These are phyloP conservation scores for Oeneis ivallda DNA, from an alignment of 2,888 invertebrate genomes.

Conservation along the genomic window DNA sequence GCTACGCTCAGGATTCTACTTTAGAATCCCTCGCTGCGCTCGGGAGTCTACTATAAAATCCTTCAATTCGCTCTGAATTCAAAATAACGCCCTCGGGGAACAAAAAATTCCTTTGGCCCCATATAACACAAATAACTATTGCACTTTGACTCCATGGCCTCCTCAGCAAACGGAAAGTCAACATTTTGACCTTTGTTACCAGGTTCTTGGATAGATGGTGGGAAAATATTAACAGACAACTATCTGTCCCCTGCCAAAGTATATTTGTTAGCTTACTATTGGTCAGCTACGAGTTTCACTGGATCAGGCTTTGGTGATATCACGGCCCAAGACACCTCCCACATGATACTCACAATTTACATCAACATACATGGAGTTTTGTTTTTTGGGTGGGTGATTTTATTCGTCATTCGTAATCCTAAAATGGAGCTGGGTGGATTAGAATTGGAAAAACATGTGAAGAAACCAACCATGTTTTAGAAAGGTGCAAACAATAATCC, in stretches of 20 bases:
- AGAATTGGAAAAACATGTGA: conserved; percentile 12
- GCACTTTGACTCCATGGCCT: too few species aligned
- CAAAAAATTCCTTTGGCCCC: too few species aligned
- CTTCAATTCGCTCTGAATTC: too few species aligned
- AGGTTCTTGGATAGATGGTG: conserved; percentile 72
- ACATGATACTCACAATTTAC: conserved; percentile 69
- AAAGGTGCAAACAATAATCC: too few species aligned
- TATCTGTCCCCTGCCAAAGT: conserved; percentile 61
- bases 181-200: background rate
- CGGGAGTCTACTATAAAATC: too few species aligned
- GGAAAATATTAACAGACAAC: conserved; percentile 51
- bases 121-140: too few species aligned
- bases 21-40: too few species aligned
- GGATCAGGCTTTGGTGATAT: conserved; percentile 78
- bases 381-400: conserved; percentile 70
- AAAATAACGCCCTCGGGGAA: too few species aligned
- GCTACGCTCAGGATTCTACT: too few species aligned
- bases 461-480: too few species aligned
- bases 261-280: conserved; percentile 73
- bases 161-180: too few species aligned
- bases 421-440: conserved; percentile 23
- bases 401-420: conserved; percentile 37
- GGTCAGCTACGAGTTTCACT: conserved; percentile 72
- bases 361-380: conserved; percentile 71
- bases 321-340: conserved; percentile 64